These are phyloP conservation scores for Phocoena sinus DNA, from an alignment of 2,113 vertebrate genomes.

Conservation along the genomic window DNA sequence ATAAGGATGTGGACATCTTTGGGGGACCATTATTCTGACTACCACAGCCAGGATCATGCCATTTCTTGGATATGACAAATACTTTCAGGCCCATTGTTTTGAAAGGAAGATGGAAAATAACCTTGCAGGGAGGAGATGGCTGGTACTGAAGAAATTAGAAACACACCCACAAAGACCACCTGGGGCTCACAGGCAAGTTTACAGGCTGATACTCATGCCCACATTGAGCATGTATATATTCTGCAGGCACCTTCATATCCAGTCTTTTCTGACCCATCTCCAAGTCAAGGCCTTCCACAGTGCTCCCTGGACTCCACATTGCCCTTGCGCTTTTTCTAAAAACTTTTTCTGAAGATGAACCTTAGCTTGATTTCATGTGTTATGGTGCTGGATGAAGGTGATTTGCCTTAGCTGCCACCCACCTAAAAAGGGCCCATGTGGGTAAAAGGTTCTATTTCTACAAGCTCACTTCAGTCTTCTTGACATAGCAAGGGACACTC, in stretches of 20 bases:
- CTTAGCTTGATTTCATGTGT: not conserved
- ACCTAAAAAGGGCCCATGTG: not conserved
- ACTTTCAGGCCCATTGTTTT: not conserved
- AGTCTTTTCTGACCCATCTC: not conserved
- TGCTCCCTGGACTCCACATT: not conserved
- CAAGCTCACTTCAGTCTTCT: not conserved
- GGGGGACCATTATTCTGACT: not conserved
- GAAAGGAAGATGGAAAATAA: not conserved
- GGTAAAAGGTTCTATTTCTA: not conserved
- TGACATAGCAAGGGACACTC: not conserved
- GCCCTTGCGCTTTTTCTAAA: not conserved
- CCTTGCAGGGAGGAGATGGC: not conserved
- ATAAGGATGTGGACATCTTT: not conserved
- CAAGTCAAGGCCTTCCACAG: not conserved
- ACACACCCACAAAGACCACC: not conserved
- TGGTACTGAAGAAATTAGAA: not conserved
- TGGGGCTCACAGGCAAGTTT: not conserved
- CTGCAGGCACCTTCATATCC: accelerated
- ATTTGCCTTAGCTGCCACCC: not conserved
- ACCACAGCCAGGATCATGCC: not conserved
- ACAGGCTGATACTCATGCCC: accelerated
- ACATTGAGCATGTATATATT: not conserved
- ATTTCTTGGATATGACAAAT: not conserved
- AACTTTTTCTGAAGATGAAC: not conserved
- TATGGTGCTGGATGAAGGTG: not conserved